Evolutionary conservation across 2,113 vertebrate genomes (phyloP).

Genomic region (Sinocyclocheilus anshuiensis): DNA sequence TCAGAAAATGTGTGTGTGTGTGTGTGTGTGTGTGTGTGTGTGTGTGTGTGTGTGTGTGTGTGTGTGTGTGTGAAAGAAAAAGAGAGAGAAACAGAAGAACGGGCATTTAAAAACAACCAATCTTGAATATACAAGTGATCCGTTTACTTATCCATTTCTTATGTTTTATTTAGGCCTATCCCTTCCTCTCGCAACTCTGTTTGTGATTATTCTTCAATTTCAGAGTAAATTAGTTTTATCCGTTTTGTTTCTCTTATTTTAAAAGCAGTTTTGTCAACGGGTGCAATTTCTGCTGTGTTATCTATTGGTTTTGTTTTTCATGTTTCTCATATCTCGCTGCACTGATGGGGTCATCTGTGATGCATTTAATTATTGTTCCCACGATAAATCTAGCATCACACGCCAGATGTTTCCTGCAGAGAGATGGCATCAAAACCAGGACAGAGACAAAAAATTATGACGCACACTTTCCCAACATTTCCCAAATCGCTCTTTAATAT

Average conservation of each 20-base stretch:
- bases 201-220: conserved; percentile 4
- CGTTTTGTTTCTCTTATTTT: background rate
- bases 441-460: conserved; percentile 48
- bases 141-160: background rate
- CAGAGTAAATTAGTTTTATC: background rate
- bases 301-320: conserved; percentile 31
- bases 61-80: conserved; percentile 9
- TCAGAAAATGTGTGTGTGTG: conserved; percentile 14
- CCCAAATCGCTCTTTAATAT: conserved; percentile 57
- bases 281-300: conserved; percentile 30
- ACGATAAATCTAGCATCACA: conserved; percentile 70
- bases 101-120: background rate
- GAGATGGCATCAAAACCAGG: conserved; percentile 54
- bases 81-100: background rate
- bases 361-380: conserved; percentile 54
- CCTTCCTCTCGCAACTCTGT: background rate
- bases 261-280: background rate
- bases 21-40: background rate
- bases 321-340: conserved; percentile 33
- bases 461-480: conserved; percentile 56
- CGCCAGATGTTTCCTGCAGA: conserved; percentile 74
- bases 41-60: conserved; percentile 1
- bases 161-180: background rate
- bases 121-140: background rate
- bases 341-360: conserved; percentile 50